phyloP scores from a whole-genome alignment of 2,797 vertebrate genomes.

The Phalanger gymnotis region DNA sequence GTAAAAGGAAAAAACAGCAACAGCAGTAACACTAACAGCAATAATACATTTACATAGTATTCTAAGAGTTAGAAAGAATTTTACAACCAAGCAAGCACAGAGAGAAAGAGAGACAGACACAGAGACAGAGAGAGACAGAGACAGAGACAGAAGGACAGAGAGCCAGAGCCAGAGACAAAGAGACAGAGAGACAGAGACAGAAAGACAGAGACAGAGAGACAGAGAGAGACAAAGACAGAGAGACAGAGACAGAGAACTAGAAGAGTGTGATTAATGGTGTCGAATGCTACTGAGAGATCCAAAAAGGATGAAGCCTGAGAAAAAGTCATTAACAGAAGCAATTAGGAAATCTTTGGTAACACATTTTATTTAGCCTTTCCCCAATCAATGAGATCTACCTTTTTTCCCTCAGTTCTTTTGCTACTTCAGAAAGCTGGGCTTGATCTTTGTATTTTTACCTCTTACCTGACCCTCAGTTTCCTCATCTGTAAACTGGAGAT shows the following conservation, averaged over 20 bases:
- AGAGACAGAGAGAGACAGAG: background rate
- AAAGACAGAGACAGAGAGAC: too few relatives aligned
- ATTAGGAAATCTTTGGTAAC: too few relatives aligned
- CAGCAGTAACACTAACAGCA: background rate
- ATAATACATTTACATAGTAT: too few relatives aligned
- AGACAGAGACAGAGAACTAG: background rate
- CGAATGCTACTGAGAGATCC: background rate
- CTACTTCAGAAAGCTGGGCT: background rate
- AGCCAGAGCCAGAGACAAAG: fast-evolving
- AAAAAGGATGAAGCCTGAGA: background rate
- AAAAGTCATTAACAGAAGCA: background rate
- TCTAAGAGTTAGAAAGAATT: too few relatives aligned
- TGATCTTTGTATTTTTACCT: background rate
- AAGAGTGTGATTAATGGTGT: background rate
- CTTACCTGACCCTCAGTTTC: background rate
- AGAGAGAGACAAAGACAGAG: too few relatives aligned
- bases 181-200: too few relatives aligned
- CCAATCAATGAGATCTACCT: background rate
- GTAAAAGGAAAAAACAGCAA: background rate
- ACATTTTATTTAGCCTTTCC: background rate
- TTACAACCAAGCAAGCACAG: too few relatives aligned
- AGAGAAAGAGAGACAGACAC: too few relatives aligned
- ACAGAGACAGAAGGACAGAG: background rate
- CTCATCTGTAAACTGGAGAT: background rate
- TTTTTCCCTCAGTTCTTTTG: too few relatives aligned